Evolutionary conservation across 2,113 vertebrate genomes (phyloP).

Genomic region (Stomatorhinus ivindoensis): DNA sequence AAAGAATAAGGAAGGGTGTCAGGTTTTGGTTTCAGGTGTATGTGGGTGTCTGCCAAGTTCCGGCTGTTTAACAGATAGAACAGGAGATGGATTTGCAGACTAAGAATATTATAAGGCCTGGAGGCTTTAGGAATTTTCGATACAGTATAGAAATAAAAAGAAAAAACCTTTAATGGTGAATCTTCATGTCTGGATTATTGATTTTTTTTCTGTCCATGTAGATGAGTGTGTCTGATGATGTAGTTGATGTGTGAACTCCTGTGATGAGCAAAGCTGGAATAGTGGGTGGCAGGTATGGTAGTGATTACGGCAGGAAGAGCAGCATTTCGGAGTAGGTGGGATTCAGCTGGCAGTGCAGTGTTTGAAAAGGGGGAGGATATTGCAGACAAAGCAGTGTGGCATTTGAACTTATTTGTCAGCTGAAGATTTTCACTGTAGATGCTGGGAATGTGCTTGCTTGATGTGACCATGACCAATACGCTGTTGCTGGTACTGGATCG

Average conservation of each 20-base stretch:
- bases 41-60: not conserved
- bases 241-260: not conserved
- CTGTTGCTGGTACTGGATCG: not conserved
- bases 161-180: not conserved
- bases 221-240: not conserved
- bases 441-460: not conserved
- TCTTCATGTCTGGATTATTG: not conserved
- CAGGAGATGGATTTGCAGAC: not conserved
- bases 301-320: not conserved
- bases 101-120: not conserved
- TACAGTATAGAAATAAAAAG: not conserved
- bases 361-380: not conserved
- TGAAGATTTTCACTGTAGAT: not conserved
- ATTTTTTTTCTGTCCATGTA: not conserved
- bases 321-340: not conserved
- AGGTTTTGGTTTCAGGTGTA: not conserved
- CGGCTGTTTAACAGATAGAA: not conserved
- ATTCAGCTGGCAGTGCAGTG: not conserved
- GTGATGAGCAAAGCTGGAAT: not conserved
- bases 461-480: not conserved
- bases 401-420: not conserved
- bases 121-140: not conserved
- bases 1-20: not conserved
- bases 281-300: not conserved
- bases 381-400: not conserved